Evolutionary conservation across 1,140 invertebrate genomes (phyloP), one percentile per base, ranked within the genome.

Genomic region (Drosophila elegans): DNA sequence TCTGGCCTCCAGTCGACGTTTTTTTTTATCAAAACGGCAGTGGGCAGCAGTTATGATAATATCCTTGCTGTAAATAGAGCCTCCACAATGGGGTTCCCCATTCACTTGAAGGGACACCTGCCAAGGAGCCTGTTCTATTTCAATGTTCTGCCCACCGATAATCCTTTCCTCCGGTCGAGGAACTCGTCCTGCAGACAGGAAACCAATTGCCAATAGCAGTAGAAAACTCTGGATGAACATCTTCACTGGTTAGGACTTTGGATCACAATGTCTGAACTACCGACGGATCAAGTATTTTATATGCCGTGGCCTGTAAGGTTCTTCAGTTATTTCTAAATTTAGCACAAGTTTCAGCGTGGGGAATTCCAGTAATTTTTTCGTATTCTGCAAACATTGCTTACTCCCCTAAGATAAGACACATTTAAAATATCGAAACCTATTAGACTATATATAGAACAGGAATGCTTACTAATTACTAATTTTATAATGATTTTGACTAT

Each of bases 1-100:
- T 13, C 4, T 3, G 7, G 29, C 6, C 48, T 49, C 46, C n/a
- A 32, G 3, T 13, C 9, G 27, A 10, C 1, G 1, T 9, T 9
- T 3, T 9, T 4, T 0, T 9, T 6, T 2, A 32, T 13, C 1
- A 32, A 32, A 29, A 32, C 4, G 12, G 27, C 48, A 49, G n/a
- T 49, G 48, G 29, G 48, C 48, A 2, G 48, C 48, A 9, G 29
- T 34, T 5, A 49, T 32, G 3, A 49, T 49, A 13, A 49, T 49
- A 16, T 49, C 27, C 7, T 10, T 13, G 48, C 48, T 49, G 7
- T 34, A 49, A 49, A 49, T 34, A 7, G 48, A 32, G 29, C 48
- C 48, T 4, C 48, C 48, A 4, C 48, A 49, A 3, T 0, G 0
- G 13, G 10, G 6, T 0, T 3, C 0, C 1, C 46, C 27, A 2